These are phyloP conservation scores for Harpalus rufipes DNA, from an alignment of 2,888 invertebrate genomes.

Conservation along the genomic window DNA sequence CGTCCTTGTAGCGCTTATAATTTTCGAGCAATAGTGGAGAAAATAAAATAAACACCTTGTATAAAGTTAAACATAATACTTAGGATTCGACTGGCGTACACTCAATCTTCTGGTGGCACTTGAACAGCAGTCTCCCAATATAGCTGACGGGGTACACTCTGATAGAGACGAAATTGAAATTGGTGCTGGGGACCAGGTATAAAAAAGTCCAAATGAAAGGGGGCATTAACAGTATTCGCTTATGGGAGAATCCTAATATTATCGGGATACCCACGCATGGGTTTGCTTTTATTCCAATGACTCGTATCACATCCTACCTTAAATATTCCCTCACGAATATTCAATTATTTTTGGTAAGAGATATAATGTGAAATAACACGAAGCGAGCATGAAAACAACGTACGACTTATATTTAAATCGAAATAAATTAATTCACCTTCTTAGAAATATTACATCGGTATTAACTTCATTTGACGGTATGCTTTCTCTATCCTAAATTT, in stretches of 20 bases:
- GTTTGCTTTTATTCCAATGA: constrained; percentile 55
- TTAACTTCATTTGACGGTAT: constrained; percentile 30
- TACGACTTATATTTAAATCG: neutral
- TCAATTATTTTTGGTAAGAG: neutral
- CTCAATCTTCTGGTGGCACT: constrained; percentile 99
- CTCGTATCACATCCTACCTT: constrained; percentile 37
- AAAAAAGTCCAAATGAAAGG: constrained; percentile 67
- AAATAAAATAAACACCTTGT: too few relatives aligned
- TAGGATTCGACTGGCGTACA: constrained; percentile 99
- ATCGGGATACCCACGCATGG: constrained; percentile 55
- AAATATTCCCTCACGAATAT: constrained; percentile 50
- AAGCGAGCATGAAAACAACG: constrained; percentile 59
- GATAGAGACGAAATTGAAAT: constrained; percentile 92
- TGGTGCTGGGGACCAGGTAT: constrained; percentile 99
- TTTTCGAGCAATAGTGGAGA: too few relatives aligned
- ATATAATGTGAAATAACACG: constrained; percentile 60
- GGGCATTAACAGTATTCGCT: constrained; percentile 54
- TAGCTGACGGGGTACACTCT: constrained; percentile 95
- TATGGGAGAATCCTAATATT: constrained; percentile 55
- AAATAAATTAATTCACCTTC: constrained; percentile 5
- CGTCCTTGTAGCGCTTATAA: too few relatives aligned
- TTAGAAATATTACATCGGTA: neutral
- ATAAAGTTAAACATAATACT: constrained; percentile 71
- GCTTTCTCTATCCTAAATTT: constrained; percentile 36
- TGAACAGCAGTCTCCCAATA: constrained; percentile 97